phyloP scores from a whole-genome alignment of 2,888 invertebrate genomes.

The Lasioglossum marginatum region DNA sequence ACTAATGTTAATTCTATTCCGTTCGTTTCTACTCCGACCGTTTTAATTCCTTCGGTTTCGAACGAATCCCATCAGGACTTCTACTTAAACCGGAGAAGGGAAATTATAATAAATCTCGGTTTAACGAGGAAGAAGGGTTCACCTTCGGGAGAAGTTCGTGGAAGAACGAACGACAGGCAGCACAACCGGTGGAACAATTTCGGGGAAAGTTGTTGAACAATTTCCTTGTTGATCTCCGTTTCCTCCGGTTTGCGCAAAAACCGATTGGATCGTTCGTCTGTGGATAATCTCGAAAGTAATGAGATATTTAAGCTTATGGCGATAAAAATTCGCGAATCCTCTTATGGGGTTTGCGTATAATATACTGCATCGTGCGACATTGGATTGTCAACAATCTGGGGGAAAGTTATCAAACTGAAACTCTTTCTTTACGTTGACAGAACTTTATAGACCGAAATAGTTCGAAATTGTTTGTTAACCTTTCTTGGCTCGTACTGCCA shows the following conservation, averaged over 20 bases:
- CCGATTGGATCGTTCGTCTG: not conserved
- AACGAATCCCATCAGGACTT: not conserved
- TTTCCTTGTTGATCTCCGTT: not conserved
- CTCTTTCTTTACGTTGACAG: not conserved
- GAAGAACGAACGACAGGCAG: not conserved
- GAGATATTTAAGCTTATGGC: not conserved
- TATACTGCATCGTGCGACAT: not conserved
- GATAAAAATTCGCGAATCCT: constrained; percentile 1
- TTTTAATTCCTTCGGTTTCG: constrained; percentile 7
- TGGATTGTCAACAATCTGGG: not conserved
- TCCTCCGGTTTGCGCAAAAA: not conserved
- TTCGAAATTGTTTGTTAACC: not conserved
- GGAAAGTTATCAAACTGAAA: not conserved
- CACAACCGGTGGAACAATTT: not conserved
- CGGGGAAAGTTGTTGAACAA: not conserved
- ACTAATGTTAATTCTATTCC: constrained; percentile 6
- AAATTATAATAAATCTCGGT: constrained; percentile 5
- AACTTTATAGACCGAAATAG: too few species aligned
- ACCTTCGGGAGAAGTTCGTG: not conserved
- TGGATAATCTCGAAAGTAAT: not conserved
- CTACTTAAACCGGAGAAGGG: not conserved
- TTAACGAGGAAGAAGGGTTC: constrained; percentile 3
- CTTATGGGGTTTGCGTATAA: not conserved
- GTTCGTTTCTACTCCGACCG: not conserved
- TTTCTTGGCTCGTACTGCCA: not conserved